phyloP scores from a whole-genome alignment of 2,888 invertebrate genomes.

The Patella caerulea region DNA sequence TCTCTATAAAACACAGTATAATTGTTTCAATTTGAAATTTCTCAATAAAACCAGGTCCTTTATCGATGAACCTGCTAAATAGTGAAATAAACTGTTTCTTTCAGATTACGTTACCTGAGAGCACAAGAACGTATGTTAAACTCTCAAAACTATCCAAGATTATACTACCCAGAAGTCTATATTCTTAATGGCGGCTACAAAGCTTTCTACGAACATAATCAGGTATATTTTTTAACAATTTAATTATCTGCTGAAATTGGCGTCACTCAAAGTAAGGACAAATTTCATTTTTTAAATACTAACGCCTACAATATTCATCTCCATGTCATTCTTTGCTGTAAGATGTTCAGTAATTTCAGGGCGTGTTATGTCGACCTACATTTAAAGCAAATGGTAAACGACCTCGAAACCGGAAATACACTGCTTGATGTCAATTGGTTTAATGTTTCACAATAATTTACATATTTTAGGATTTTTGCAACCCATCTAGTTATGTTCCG shows the following conservation, averaged over 20 bases:
- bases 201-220: conserved; percentile 81
- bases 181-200: conserved; percentile 90
- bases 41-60: no score
- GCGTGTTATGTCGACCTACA: no score
- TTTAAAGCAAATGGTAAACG: no score
- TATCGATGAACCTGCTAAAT: not conserved
- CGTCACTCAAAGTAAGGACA: not conserved
- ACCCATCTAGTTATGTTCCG: conserved; percentile 82
- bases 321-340: no score
- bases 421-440: no score
- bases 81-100: conserved; percentile 40
- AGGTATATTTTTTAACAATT: conserved; percentile 33
- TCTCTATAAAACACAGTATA: not conserved
- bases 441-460: not conserved
- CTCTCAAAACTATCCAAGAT: conserved; percentile 83
- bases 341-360: no score
- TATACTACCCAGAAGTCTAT: conserved; percentile 92
- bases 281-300: not conserved
- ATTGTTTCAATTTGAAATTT: no score
- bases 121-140: conserved; percentile 85
- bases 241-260: not conserved
- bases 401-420: no score
- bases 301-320: no score
- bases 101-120: conserved; percentile 84
- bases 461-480: conserved; percentile 76